Conservation (phyloP, 1,140 invertebrate genomes). For the Scaptodrosophila lebanonensis region DNA sequence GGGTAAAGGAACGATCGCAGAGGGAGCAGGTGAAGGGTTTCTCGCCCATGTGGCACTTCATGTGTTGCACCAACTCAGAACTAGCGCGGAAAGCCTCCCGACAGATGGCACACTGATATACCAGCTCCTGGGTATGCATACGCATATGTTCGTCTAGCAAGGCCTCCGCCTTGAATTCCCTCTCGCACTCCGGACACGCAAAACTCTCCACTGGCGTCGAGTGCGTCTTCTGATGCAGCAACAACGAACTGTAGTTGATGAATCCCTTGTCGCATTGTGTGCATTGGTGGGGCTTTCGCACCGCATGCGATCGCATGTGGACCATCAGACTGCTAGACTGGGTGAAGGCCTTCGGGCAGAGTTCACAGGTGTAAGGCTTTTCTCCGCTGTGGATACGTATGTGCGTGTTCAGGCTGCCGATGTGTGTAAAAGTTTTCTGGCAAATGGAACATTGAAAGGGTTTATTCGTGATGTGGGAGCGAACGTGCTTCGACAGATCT, state of each 20-base stretch:
- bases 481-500: slow-evolving; percentile 80
- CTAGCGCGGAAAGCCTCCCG: slow-evolving; percentile 80
- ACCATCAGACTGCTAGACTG: slow-evolving; percentile 84
- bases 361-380: slow-evolving; percentile 76
- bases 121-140: slow-evolving; percentile 64
- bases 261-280: slow-evolving; percentile 79
- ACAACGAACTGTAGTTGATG: slow-evolving; percentile 69
- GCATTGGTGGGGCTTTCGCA: slow-evolving; percentile 83
- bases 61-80: slow-evolving; percentile 81
- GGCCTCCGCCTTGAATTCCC: slow-evolving; percentile 68
- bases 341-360: slow-evolving; percentile 82
- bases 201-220: slow-evolving; percentile 55
- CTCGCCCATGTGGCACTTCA: slow-evolving; percentile 80
- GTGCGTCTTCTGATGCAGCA: slow-evolving; percentile 70
- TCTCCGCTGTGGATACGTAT: slow-evolving; percentile 85
- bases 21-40: slow-evolving; percentile 82
- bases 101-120: slow-evolving; percentile 80
- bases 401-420: slow-evolving; percentile 89
- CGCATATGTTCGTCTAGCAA: slow-evolving; percentile 72
- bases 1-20: slow-evolving; percentile 84
- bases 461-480: slow-evolving; percentile 80
- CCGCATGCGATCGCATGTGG: slow-evolving; percentile 84
- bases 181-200: slow-evolving; percentile 66
- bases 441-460: slow-evolving; percentile 77
- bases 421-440: slow-evolving; percentile 81